Evolutionary conservation across 2,888 invertebrate species (phyloP).

Genomic region (Protonemura montana): DNA sequence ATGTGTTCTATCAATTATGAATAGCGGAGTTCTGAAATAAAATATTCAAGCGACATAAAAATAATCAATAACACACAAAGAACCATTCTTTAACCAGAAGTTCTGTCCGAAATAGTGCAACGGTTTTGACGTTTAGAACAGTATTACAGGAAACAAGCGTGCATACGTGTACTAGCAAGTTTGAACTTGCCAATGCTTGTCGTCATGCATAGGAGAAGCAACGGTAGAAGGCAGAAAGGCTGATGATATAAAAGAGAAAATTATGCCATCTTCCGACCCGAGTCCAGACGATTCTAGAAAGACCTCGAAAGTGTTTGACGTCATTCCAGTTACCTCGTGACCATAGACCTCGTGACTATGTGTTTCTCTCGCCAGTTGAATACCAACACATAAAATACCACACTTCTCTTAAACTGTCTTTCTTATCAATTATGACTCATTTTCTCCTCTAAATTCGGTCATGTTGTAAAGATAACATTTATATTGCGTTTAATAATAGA

Average conservation of each 20-base stretch:
- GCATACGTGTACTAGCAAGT: too few relatives aligned
- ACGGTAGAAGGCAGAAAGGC: background rate
- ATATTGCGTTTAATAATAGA: background rate
- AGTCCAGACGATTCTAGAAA: conserved; percentile 2
- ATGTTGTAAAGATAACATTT: background rate
- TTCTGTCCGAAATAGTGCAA: too few relatives aligned
- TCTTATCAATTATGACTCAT: background rate
- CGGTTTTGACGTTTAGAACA: too few relatives aligned
- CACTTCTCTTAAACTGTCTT: too few relatives aligned
- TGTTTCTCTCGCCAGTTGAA: background rate
- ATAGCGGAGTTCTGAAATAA: too few relatives aligned
- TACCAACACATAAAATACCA: background rate
- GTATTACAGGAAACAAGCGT: too few relatives aligned
- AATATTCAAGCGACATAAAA: too few relatives aligned
- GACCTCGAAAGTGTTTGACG: background rate
- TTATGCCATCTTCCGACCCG: background rate
- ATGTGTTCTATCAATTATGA: too few relatives aligned
- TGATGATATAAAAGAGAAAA: background rate
- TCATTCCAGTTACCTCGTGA: background rate
- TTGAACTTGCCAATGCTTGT: too few relatives aligned
- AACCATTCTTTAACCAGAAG: too few relatives aligned
- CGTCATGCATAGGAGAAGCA: too few relatives aligned
- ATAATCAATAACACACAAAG: too few relatives aligned
- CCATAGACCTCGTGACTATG: background rate
- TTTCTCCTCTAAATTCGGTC: background rate